These are phyloP conservation scores for Ceyx margarethae DNA, from an alignment of 2,113 vertebrate genomes.

Conservation along the genomic window DNA sequence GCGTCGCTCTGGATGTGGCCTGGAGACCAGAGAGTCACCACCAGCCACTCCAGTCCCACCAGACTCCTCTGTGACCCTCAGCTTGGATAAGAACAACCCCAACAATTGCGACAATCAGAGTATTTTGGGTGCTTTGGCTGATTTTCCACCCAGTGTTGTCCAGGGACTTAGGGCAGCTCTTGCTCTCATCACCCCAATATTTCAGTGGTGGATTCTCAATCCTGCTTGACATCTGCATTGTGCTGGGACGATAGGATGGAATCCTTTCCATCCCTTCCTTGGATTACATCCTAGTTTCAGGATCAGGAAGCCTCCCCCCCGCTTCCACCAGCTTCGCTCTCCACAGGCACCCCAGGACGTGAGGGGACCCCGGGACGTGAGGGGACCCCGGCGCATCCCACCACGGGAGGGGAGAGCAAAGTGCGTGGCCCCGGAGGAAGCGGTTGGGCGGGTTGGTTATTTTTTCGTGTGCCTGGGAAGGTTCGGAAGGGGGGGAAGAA, in stretches of 20 bases:
- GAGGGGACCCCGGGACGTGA: rapidly evolving
- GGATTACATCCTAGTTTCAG: rapidly evolving
- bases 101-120: rapidly evolving
- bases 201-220: background rate
- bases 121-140: background rate
- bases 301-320: background rate
- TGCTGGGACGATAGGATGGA: background rate
- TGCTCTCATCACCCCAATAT: background rate
- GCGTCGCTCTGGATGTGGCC: background rate
- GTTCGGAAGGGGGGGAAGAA: background rate
- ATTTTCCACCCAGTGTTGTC: background rate
- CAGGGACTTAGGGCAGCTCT: background rate
- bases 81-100: background rate
- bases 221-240: background rate
- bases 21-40: background rate
- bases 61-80: background rate
- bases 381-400: rapidly evolving
- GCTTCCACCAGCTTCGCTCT: background rate
- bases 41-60: background rate
- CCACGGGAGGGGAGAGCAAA: background rate
- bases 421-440: background rate
- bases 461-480: background rate
- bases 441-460: no score
- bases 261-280: background rate
- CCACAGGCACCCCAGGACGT: rapidly evolving